Evolutionary conservation across 1,140 invertebrate species (phyloP).

Genomic region (Cephus cinctus): DNA sequence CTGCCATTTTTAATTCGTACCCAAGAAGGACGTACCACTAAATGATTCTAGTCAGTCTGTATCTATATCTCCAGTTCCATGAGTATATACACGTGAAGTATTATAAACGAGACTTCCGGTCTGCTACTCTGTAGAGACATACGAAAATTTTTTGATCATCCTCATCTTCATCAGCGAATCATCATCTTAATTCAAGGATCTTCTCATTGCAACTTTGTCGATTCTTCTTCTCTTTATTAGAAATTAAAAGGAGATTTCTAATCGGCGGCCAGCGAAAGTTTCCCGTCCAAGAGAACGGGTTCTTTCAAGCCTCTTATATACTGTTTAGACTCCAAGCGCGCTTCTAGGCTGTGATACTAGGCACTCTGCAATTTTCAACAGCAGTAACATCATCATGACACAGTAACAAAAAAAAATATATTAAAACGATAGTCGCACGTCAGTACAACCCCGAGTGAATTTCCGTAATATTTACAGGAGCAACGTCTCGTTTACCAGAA

Average conservation of each 20-base stretch:
- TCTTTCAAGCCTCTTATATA: too few relatives aligned
- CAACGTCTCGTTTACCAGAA: too few relatives aligned
- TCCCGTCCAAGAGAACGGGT: slow-evolving; percentile 1
- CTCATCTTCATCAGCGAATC: too few relatives aligned
- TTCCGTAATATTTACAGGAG: too few relatives aligned
- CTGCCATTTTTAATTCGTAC: slow-evolving; percentile 14
- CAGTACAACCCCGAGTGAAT: too few relatives aligned
- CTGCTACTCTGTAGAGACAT: too few relatives aligned
- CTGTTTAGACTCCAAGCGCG: too few relatives aligned
- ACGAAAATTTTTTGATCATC: too few relatives aligned
- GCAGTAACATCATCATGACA: too few relatives aligned
- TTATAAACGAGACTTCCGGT: too few relatives aligned
- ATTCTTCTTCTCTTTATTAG: slow-evolving; percentile 3
- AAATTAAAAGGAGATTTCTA: slow-evolving; percentile 25
- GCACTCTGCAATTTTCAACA: too few relatives aligned
- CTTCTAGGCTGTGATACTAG: too few relatives aligned
- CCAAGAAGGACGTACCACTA: neutral
- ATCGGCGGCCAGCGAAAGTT: slow-evolving; percentile 28
- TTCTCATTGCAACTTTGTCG: neutral
- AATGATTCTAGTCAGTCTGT: neutral
- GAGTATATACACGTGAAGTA: neutral
- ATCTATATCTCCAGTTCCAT: neutral
- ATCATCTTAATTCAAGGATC: neutral
- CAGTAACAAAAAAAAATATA: neutral
- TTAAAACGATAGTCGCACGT: neutral